phyloP scores from a whole-genome alignment of 1,140 invertebrate genomes.

The Zelostemma sp. region DNA sequence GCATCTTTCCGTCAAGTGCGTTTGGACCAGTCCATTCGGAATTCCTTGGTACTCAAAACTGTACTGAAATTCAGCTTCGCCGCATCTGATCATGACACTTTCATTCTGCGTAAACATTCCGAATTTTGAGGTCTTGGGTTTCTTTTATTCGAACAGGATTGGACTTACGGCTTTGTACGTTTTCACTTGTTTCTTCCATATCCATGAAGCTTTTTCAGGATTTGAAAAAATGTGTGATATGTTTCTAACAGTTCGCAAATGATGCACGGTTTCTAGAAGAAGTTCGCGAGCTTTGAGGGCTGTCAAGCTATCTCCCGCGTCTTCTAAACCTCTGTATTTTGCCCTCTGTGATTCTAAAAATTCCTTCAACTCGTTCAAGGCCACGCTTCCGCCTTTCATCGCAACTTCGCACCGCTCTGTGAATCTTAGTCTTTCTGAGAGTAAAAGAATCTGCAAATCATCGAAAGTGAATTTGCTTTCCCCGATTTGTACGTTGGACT shows the following conservation, averaged over 20 bases:
- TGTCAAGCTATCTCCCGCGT: slow-evolving; percentile 68
- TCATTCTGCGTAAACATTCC: slow-evolving; percentile 58
- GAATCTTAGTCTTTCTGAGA: slow-evolving; percentile 62
- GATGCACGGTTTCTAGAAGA: slow-evolving; percentile 95
- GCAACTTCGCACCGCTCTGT: slow-evolving; percentile 63
- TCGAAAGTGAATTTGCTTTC: too few relatives aligned
- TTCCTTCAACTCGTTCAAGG: slow-evolving; percentile 59
- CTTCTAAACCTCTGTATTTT: slow-evolving; percentile 59
- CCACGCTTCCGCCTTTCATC: slow-evolving; percentile 49
- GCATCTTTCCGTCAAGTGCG: slow-evolving; percentile 94
- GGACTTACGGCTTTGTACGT: slow-evolving; percentile 58
- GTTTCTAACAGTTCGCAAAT: slow-evolving; percentile 84
- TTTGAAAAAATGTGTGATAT: slow-evolving; percentile 73
- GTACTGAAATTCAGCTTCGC: slow-evolving; percentile 93
- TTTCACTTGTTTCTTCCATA: slow-evolving; percentile 96
- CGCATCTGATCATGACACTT: slow-evolving; percentile 79
- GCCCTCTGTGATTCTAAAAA: slow-evolving; percentile 61
- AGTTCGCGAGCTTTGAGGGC: slow-evolving; percentile 74
- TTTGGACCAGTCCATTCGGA: slow-evolving; percentile 90
- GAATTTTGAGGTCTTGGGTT: too few relatives aligned
- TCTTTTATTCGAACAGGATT: too few relatives aligned
- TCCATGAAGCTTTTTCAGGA: slow-evolving; percentile 75
- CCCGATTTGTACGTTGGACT: too few relatives aligned
- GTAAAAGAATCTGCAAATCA: slow-evolving; percentile 51
- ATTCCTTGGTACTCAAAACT: slow-evolving; percentile 97